Conservation (phyloP, 2,888 invertebrate species). For the Tenthredo mesomela region DNA sequence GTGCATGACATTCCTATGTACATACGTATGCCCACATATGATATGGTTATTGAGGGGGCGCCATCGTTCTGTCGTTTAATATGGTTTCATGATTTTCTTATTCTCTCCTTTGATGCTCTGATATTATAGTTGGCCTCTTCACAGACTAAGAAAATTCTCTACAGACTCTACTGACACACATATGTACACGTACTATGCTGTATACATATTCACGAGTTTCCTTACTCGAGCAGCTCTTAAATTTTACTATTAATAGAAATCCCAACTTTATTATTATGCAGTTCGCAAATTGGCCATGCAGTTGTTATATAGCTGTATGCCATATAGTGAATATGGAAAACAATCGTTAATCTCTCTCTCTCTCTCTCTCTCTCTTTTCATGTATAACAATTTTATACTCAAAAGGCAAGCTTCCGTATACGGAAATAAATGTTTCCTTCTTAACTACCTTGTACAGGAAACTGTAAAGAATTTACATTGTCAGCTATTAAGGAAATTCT, state of each 20-base stretch:
- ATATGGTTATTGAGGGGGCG: conserved; percentile 16
- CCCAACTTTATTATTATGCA: no score
- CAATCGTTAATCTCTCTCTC: neutral
- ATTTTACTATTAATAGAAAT: conserved; percentile 1
- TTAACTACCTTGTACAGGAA: no score
- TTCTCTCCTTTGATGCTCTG: neutral
- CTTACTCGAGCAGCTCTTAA: neutral
- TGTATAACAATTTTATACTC: no score
- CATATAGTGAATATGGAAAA: neutral
- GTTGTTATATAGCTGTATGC: no score
- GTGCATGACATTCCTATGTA: conserved; percentile 25
- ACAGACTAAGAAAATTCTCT: neutral
- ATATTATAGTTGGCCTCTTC: neutral
- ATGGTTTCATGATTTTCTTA: neutral
- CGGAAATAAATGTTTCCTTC: no score
- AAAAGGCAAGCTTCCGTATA: no score
- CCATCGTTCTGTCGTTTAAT: conserved; percentile 14
- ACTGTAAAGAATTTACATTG: no score
- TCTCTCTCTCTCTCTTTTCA: no score
- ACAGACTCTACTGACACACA: conserved; percentile 44
- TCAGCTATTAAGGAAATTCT: no score
- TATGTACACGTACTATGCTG: conserved; percentile 1
- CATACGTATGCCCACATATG: neutral
- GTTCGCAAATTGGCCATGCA: no score
- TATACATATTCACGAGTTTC: conserved; percentile 38